These are phyloP conservation scores for Pampusana beccarii DNA, from an alignment of 2,113 vertebrate species.

Conservation along the genomic window DNA sequence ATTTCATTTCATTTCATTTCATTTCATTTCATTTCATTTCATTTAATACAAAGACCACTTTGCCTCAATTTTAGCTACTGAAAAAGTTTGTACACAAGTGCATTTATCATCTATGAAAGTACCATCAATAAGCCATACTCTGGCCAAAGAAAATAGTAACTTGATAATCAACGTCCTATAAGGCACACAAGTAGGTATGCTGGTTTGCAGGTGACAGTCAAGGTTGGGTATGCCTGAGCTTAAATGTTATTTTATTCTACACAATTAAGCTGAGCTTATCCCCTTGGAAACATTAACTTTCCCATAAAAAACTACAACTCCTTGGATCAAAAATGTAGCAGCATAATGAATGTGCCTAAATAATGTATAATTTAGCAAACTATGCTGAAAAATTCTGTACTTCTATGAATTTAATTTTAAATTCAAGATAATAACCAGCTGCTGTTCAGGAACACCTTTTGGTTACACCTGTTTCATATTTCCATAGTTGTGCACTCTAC, in stretches of 20 bases:
- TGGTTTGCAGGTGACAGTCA: not conserved
- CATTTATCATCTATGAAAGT: not conserved
- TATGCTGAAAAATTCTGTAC: rapidly evolving
- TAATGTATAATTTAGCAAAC: not conserved
- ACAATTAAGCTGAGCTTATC: not conserved
- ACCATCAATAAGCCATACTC: not conserved
- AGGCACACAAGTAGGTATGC: not conserved
- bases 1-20: too few relatives aligned
- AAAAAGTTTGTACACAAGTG: not conserved
- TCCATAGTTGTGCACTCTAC: not conserved
- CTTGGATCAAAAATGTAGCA: not conserved
- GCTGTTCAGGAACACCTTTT: not conserved
- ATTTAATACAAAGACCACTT: not conserved
- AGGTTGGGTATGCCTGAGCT: not conserved
- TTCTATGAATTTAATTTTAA: not conserved
- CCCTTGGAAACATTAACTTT: not conserved
- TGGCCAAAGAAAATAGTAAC: not conserved
- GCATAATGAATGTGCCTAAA: not conserved
- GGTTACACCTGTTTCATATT: not conserved
- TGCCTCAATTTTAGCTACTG: not conserved
- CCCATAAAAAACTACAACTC: not conserved
- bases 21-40: not conserved
- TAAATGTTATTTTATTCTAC: not conserved
- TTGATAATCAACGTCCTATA: not conserved
- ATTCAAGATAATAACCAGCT: not conserved